These are phyloP conservation scores for Tenrec ecaudatus DNA, from an alignment of 2,113 vertebrate species.

Conservation along the genomic window DNA sequence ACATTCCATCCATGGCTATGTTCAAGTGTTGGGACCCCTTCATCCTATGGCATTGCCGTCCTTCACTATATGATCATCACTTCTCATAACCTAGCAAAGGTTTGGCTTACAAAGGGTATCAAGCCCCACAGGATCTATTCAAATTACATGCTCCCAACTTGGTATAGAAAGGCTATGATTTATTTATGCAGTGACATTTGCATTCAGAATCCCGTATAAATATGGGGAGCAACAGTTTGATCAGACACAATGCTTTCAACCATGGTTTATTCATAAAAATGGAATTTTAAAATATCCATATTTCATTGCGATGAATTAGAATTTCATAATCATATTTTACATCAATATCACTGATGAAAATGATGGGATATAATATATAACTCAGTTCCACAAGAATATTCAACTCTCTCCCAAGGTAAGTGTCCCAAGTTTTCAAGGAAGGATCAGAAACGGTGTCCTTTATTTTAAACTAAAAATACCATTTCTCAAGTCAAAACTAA, in stretches of 20 bases:
- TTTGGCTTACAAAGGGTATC: not conserved
- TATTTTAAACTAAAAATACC: not conserved
- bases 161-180: slow-evolving; percentile 20
- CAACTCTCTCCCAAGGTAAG: not conserved
- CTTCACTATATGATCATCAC: slow-evolving; percentile 15
- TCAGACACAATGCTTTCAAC: not conserved
- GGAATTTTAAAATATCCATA: slow-evolving; percentile 3
- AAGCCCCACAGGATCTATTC: not conserved
- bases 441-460: not conserved
- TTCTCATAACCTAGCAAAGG: not conserved
- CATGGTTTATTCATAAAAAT: not conserved
- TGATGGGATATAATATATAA: not conserved
- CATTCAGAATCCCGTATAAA: slow-evolving; percentile 32
- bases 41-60: not conserved
- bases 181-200: not conserved
- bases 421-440: not conserved
- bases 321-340: slow-evolving; percentile 21
- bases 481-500: slow-evolving; percentile 46
- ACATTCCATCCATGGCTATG: not conserved
- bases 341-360: not conserved
- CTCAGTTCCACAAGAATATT: not conserved
- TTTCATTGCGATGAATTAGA: slow-evolving; percentile 11
- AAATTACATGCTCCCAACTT: not conserved
- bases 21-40: slow-evolving; percentile 16
- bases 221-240: not conserved